Base-by-base conservation (phyloP, 2,113 vertebrate species). In the Hylia prasina region DNA sequence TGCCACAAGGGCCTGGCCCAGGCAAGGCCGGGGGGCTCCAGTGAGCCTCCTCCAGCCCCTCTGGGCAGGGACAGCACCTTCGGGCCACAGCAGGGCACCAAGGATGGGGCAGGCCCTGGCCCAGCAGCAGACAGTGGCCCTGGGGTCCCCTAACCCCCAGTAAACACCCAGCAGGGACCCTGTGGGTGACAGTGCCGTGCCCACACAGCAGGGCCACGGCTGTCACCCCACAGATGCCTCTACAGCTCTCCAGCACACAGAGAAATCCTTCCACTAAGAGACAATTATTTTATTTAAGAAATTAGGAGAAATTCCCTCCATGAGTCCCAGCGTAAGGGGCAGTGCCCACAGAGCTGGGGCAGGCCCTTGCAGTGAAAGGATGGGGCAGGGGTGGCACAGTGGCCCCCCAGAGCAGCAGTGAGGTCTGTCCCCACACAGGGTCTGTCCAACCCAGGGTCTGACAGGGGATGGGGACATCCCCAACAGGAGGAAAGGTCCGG, bases 211-310 rank as follows among this genome's bases (percentile, higher is more conserved):
- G 7, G 63, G 56, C 37, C 3, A 1, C 0, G 0, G 25, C 45
- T n/a, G 50, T 13, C 60, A 65, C 23, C 23, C 1, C 0, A 3
- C 3, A 15, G 22, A 3, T 15, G 12, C n/a, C 33, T 42, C 42
- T 15, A 3, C n/a, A 45, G 56, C 9, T 39, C 39, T 53, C 64
- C 40, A n/a, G 42, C 15, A 27, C 2, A 11, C n/a, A 64, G 15
- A 53, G 14, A 42, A 63, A 30, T 9, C 23, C 12, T 24, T 10
- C 23, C 7, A 25, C 33, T 45, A 57, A 25, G 56, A 80, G 71
- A 63, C 11, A 37, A 65, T 42, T 45, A 53, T 44, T 85, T 82
- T 51, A 97, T 96, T 97, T 96, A 95, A 96, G 95, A 94, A 97
- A 97, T 79, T 35, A 88, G 51, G 45, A 87, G 71, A 42, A 79